Evolutionary conservation across 2,113 vertebrate species (phyloP).

Genomic region (Oriolus oriolus): DNA sequence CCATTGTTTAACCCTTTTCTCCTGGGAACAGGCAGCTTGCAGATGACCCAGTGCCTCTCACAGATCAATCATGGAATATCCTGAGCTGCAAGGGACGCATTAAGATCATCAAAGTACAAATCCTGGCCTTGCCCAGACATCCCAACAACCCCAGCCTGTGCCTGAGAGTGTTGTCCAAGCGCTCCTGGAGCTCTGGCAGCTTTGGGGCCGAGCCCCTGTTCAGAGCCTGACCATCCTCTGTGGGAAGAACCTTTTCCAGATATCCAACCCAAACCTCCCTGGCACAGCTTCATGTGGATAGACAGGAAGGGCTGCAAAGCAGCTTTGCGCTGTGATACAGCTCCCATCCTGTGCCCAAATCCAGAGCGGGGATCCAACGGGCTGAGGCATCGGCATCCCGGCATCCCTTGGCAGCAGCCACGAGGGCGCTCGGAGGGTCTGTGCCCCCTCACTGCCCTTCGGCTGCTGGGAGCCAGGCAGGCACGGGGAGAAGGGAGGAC

Average conservation of each 20-base stretch:
- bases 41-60: background rate
- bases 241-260: background rate
- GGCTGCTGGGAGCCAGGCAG: background rate
- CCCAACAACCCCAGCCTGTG: background rate
- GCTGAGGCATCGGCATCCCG: background rate
- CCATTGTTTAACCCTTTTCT: background rate
- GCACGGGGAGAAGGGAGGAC: background rate
- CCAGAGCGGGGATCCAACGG: background rate
- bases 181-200: background rate
- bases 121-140: background rate
- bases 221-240: too few relatives aligned
- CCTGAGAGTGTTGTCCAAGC: fast-evolving
- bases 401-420: background rate
- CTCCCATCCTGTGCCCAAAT: background rate
- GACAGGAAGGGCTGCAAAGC: background rate
- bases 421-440: background rate
- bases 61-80: background rate
- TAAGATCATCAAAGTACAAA: background rate
- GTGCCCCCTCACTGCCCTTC: background rate
- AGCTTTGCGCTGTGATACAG: background rate
- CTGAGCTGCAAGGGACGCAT: background rate
- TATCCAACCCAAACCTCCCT: background rate
- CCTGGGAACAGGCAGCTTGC: background rate
- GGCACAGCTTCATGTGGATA: fast-evolving
- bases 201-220: fast-evolving